A percentile compares a stretch with the other conserved stretches of the same genome.
Conservation (phyloP, 2,113 vertebrate species). For the Archilochus colubris region DNA sequence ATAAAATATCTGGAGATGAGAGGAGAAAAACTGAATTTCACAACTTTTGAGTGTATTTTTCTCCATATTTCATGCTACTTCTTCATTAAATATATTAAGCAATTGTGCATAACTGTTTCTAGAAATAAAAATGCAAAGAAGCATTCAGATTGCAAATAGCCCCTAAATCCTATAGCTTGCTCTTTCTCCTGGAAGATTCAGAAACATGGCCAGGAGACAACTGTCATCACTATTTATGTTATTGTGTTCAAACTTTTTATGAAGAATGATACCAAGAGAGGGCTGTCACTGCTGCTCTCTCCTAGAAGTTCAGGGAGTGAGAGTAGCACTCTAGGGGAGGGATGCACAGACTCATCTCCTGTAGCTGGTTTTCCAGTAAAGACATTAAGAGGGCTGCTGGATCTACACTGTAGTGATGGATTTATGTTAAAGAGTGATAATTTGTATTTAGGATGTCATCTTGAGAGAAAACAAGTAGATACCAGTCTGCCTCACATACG, state of each 20-base stretch:
- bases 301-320: background rate
- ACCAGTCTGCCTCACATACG: background rate
- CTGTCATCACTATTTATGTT: background rate
- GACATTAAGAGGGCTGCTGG: background rate
- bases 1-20: background rate
- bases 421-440: background rate
- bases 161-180: background rate
- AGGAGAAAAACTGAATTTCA: background rate
- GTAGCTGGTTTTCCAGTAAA: background rate
- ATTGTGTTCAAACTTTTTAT: background rate
- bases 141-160: background rate
- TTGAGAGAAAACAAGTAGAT: background rate
- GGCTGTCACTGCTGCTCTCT: background rate
- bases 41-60: background rate
- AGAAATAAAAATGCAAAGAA: background rate
- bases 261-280: background rate
- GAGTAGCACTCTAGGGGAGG: background rate
- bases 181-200: background rate
- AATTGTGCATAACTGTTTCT: rapidly evolving
- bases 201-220: background rate
- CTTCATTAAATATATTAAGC: background rate
- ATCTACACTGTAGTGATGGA: background rate
- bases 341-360: background rate
- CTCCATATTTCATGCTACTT: background rate
- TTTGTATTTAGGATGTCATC: background rate